These are phyloP conservation scores for Pseudochirops cupreus DNA, from an alignment of 2,797 vertebrate species.

Conservation along the genomic window DNA sequence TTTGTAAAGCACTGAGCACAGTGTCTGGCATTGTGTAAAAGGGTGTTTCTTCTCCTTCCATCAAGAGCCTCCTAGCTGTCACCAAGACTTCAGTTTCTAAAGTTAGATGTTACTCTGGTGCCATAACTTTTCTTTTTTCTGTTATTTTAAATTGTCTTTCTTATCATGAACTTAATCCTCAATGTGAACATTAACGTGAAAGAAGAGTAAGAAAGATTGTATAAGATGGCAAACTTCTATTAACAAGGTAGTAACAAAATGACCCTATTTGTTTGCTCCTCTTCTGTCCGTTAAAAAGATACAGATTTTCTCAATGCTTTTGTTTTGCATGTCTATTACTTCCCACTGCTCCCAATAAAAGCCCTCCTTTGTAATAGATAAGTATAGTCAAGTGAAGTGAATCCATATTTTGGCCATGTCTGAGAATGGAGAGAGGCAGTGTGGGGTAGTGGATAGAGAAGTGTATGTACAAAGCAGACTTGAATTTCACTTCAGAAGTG, in stretches of 20 bases:
- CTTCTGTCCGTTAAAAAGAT: background rate
- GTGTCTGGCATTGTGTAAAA: background rate
- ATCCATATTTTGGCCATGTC: background rate
- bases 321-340: background rate
- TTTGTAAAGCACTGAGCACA: background rate
- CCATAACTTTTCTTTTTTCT: background rate
- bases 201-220: background rate
- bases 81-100: background rate
- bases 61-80: background rate
- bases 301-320: background rate
- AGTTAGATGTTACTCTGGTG: background rate
- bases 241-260: background rate
- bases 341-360: background rate
- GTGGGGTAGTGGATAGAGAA: background rate
- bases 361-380: background rate
- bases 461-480: background rate
- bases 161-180: background rate
- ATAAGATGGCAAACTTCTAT: background rate
- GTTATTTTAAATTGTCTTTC: background rate
- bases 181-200: background rate
- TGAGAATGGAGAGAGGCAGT: background rate
- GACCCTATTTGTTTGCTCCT: background rate
- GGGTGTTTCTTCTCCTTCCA: background rate
- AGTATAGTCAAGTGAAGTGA: background rate
- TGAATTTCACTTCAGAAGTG: background rate